A percentile compares a stretch with the other conserved stretches of the same genome.
phyloP scores from a whole-genome alignment of 1,140 invertebrate species.

The Melanaphis sacchari region DNA sequence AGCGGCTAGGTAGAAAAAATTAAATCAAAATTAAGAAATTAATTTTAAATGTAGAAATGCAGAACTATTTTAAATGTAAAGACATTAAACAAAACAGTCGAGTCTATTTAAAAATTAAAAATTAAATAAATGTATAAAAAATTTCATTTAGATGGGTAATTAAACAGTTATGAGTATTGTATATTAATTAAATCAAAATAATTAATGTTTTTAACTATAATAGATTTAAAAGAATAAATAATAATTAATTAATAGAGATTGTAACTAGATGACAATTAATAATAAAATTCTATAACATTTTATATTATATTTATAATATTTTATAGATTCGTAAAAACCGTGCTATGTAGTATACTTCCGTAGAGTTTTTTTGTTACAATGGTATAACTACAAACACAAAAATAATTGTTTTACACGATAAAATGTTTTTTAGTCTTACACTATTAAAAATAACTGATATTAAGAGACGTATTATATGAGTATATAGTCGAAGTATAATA shows the following conservation, averaged over 20 bases:
- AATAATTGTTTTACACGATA: not conserved
- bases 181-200: not conserved
- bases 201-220: not conserved
- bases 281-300: not conserved
- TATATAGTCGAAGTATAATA: too few species aligned
- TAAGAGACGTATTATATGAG: not conserved
- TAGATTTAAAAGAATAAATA: not conserved
- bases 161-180: not conserved
- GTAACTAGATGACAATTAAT: too few species aligned
- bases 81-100: not conserved
- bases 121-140: not conserved
- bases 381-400: not conserved
- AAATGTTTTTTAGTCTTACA: not conserved
- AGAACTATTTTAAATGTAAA: not conserved
- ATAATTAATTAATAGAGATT: too few species aligned
- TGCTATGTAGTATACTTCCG: too few species aligned
- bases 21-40: too few species aligned
- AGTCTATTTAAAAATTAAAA: not conserved
- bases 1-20: not conserved
- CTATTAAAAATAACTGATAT: not conserved
- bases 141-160: not conserved
- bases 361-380: too few species aligned
- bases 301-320: too few species aligned
- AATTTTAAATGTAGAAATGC: not conserved
- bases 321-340: too few species aligned